A percentile compares a stretch with the other conserved stretches of the same genome.
phyloP scores from a whole-genome alignment of 2,797 vertebrate genomes.

The Pipistrellus pygmaeus region DNA sequence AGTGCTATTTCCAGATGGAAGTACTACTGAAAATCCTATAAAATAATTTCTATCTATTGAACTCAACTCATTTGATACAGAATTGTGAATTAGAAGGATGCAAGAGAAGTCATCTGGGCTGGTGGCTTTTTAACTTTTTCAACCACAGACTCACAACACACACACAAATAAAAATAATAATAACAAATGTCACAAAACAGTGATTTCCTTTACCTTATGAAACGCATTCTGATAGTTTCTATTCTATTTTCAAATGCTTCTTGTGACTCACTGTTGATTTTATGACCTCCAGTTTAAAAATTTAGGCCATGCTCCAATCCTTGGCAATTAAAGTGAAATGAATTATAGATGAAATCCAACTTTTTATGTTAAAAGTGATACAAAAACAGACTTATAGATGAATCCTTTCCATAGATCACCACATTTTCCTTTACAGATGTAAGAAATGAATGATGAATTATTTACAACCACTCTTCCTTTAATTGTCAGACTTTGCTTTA shows the following conservation, averaged over 20 bases:
- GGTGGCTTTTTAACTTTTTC: conserved; percentile 14
- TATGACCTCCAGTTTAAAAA: background rate
- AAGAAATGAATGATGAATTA: background rate
- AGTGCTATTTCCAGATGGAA: conserved; percentile 5
- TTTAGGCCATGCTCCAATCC: background rate
- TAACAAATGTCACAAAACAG: background rate
- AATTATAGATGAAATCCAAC: background rate
- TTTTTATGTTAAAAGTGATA: conserved; percentile 40
- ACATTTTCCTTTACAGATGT: conserved; percentile 35
- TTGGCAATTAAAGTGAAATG: conserved; percentile 31
- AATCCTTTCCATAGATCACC: conserved; percentile 2
- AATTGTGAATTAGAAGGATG: background rate
- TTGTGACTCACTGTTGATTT: background rate
- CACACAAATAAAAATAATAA: background rate
- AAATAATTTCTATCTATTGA: conserved; percentile 48
- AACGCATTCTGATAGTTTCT: background rate
- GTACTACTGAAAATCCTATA: background rate
- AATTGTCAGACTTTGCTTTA: background rate
- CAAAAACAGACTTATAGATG: background rate
- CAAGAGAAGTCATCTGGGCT: background rate
- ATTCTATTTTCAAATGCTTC: conserved; percentile 40
- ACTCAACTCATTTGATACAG: conserved; percentile 2
- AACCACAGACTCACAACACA: background rate
- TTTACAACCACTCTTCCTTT: background rate
- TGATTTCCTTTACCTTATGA: background rate